phyloP scores from a whole-genome alignment of 1,140 invertebrate genomes.

The Lasioglossum albipes region DNA sequence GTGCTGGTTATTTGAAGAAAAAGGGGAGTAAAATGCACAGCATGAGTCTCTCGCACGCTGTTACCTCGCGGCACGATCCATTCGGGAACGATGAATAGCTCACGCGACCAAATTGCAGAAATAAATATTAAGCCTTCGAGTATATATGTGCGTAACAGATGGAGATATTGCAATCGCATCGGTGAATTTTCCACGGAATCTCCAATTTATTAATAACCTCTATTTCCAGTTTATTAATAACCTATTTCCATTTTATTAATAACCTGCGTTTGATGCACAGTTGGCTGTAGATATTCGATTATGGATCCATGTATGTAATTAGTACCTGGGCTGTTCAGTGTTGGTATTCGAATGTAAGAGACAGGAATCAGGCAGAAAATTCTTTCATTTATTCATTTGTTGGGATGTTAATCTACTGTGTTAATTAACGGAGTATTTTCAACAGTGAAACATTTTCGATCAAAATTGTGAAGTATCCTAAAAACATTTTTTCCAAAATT shows the following conservation, averaged over 20 bases:
- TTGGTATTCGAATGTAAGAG: too few relatives aligned
- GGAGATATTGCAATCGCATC: background rate
- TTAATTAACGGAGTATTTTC: too few relatives aligned
- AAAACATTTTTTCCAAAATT: too few relatives aligned
- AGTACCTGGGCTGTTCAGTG: too few relatives aligned
- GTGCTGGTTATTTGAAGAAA: constrained; percentile 52
- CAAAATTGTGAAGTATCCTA: too few relatives aligned
- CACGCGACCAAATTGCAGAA: constrained; percentile 46
- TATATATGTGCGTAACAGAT: background rate
- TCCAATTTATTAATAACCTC: background rate
- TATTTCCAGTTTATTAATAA: background rate
- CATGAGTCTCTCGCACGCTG: constrained; percentile 39
- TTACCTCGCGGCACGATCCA: constrained; percentile 5
- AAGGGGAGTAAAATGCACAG: constrained; percentile 34
- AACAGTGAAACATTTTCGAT: too few relatives aligned
- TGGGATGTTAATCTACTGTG: too few relatives aligned
- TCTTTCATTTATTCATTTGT: too few relatives aligned
- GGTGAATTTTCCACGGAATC: background rate
- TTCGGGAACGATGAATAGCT: constrained; percentile 60
- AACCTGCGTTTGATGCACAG: too few relatives aligned
- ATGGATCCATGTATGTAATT: too few relatives aligned
- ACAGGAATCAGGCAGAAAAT: too few relatives aligned
- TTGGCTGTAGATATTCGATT: too few relatives aligned
- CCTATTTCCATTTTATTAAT: background rate
- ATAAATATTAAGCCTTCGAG: constrained; percentile 55